Percentiles rank a stretch among this genome's conserved stretches.
phyloP scores from a whole-genome alignment of 2,888 invertebrate genomes.

The Clusia tigrina region DNA sequence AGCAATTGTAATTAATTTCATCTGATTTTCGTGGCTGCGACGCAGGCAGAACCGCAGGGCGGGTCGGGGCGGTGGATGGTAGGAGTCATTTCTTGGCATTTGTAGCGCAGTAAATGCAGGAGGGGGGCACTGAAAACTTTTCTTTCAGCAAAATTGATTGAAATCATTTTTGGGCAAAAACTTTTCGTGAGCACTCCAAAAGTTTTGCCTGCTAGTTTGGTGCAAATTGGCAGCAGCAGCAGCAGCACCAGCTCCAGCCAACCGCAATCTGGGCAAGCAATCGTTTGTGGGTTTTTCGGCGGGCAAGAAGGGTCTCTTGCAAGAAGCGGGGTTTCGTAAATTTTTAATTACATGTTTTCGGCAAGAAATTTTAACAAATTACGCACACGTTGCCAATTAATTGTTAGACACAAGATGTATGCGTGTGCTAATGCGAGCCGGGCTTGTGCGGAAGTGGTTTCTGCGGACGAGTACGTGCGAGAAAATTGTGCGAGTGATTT shows the following conservation, averaged over 20 bases:
- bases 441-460: background rate
- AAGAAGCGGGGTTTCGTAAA: constrained; percentile 36
- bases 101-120: constrained; percentile 11
- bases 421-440: background rate
- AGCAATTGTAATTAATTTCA: constrained; percentile 47
- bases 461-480: background rate
- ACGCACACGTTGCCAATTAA: constrained; percentile 51
- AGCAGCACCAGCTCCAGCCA: background rate
- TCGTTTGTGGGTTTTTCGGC: no score
- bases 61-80: background rate
- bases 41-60: no score
- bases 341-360: constrained; percentile 47
- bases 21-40: constrained; percentile 40
- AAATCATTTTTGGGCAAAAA: constrained; percentile 36
- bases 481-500: constrained; percentile 45
- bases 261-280: no score
- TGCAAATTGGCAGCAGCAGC: constrained; percentile 9
- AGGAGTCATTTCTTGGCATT: no score
- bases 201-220: background rate
- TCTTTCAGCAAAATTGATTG: constrained; percentile 52
- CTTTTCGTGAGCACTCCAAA: constrained; percentile 17
- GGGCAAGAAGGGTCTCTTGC: no score
- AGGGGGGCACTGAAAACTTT: constrained; percentile 43
- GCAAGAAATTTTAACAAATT: constrained; percentile 38
- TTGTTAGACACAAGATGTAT: constrained; percentile 32